These are phyloP conservation scores for Urocynchramus pylzowi DNA, from an alignment of 2,113 vertebrate genomes.

Conservation along the genomic window DNA sequence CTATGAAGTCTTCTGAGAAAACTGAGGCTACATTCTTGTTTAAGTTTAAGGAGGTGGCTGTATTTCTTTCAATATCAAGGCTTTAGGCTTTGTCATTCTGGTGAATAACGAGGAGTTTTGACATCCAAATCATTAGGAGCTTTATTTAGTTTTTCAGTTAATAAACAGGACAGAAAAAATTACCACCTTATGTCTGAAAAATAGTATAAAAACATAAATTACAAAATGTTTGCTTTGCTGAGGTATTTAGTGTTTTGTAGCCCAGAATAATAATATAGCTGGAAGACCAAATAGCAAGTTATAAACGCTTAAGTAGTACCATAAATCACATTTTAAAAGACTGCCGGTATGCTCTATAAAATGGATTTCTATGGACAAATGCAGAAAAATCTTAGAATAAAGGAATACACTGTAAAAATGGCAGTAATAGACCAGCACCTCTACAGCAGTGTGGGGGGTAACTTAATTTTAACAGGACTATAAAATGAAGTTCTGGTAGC, in stretches of 20 bases:
- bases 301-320: constrained; percentile 26
- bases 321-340: constrained; percentile 60
- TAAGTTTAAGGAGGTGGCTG: neutral
- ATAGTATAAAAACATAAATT: neutral
- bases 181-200: neutral
- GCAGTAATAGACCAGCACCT: neutral
- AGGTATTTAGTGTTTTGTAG: constrained; percentile 1
- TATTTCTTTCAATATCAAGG: neutral
- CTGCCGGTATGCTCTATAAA: constrained; percentile 20
- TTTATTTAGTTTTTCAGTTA: neutral
- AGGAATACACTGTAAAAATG: neutral
- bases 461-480: neutral
- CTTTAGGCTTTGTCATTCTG: neutral
- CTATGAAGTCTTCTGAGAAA: neutral
- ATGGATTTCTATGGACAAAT: constrained; percentile 40
- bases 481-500: neutral
- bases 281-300: neutral
- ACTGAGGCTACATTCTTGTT: neutral
- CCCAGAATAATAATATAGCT: neutral
- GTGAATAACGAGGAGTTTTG: neutral
- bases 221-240: neutral
- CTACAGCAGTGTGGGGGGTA: neutral
- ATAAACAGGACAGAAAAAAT: neutral
- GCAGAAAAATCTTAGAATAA: constrained; percentile 36
- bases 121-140: neutral